A percentile compares a stretch with the other conserved stretches of the same genome.
phyloP scores from a whole-genome alignment of 2,797 vertebrate genomes.

The Geotrypetes seraphini region DNA sequence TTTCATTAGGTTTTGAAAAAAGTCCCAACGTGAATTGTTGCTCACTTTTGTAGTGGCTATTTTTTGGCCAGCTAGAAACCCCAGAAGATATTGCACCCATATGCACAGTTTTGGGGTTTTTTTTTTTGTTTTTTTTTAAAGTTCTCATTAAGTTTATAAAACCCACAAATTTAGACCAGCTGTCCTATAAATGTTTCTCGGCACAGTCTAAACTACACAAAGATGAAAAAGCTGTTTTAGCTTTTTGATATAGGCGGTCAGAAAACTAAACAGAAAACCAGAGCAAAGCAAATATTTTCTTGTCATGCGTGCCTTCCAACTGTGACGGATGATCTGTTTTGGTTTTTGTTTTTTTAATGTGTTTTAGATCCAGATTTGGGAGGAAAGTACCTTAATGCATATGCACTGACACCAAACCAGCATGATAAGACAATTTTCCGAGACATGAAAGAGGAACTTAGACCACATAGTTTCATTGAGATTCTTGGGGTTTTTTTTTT shows the following conservation, averaged over 20 bases:
- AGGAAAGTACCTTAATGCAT: conserved; percentile 29
- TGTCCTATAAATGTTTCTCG: conserved; percentile 44
- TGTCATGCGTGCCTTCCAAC: conserved; percentile 30
- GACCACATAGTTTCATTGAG: conserved; percentile 5
- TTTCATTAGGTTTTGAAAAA: conserved; percentile 11
- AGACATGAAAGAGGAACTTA: conserved; percentile 10
- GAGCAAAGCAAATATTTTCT: conserved; percentile 52
- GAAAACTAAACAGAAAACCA: conserved; percentile 45
- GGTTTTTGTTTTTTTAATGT: conserved; percentile 35
- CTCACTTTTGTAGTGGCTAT: conserved; percentile 27
- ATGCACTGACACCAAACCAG: conserved; percentile 23
- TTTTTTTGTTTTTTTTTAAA: conserved; percentile 22
- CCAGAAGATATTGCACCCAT: conserved; percentile 35
- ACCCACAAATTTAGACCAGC: conserved; percentile 44
- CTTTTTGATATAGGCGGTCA: conserved; percentile 44
- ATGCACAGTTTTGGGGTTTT: conserved; percentile 18
- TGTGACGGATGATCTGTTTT: conserved; percentile 38
- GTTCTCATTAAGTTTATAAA: conserved; percentile 46
- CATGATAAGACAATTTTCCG: conserved; percentile 23
- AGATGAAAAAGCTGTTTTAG: conserved; percentile 37
- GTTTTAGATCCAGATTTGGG: conserved; percentile 29
- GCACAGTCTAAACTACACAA: conserved; percentile 27
- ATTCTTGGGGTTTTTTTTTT: too few species aligned
- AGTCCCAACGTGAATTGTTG: conserved; percentile 17
- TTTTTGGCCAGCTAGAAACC: conserved; percentile 27